phyloP scores from a whole-genome alignment of 30 jellyfish, hydroid and myxozoan genomes.

The Chironex yamaguchii region DNA sequence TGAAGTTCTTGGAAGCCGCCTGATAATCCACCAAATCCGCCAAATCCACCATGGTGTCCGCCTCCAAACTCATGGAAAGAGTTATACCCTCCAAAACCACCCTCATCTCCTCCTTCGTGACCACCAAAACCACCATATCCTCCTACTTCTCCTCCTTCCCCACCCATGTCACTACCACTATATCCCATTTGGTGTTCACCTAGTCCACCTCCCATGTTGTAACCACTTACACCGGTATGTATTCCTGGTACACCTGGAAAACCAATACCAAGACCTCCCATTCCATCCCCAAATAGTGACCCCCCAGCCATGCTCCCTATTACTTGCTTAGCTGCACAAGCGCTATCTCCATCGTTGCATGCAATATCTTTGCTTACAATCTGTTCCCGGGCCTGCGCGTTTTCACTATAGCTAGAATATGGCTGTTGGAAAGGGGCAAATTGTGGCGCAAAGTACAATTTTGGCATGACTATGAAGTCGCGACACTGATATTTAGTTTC shows the following conservation, averaged over 20 bases:
- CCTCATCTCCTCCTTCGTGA: conserved; percentile 10
- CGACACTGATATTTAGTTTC: conserved; percentile 68
- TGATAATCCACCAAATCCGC: conserved; percentile 73
- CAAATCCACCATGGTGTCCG: conserved; percentile 39
- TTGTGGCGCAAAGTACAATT: conserved; percentile 30
- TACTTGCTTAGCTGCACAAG: conserved; percentile 93
- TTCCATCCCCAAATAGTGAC: conserved; percentile 96
- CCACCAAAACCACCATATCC: conserved; percentile 28
- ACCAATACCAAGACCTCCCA: conserved; percentile 98
- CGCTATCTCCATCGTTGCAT: conserved; percentile 86
- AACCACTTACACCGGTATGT: conserved; percentile 94
- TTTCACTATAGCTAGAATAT: conserved; percentile 54
- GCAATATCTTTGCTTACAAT: conserved; percentile 91
- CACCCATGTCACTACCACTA: conserved; percentile 66
- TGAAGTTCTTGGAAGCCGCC: conserved; percentile 38
- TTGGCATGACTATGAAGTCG: conserved; percentile 88
- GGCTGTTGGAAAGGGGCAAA: conserved; percentile 64
- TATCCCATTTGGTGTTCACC: conserved; percentile 82
- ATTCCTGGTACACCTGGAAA: conserved; percentile 98
- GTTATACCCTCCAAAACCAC: conserved; percentile 43
- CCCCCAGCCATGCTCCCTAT: conserved; percentile 99
- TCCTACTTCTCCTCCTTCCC: conserved; percentile 31
- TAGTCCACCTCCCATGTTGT: conserved; percentile 90
- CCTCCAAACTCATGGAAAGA: conserved; percentile 10
- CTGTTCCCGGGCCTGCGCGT: conserved; percentile 73